Conservation (phyloP, 2,113 vertebrate species). For the Tamias sibiricus region DNA sequence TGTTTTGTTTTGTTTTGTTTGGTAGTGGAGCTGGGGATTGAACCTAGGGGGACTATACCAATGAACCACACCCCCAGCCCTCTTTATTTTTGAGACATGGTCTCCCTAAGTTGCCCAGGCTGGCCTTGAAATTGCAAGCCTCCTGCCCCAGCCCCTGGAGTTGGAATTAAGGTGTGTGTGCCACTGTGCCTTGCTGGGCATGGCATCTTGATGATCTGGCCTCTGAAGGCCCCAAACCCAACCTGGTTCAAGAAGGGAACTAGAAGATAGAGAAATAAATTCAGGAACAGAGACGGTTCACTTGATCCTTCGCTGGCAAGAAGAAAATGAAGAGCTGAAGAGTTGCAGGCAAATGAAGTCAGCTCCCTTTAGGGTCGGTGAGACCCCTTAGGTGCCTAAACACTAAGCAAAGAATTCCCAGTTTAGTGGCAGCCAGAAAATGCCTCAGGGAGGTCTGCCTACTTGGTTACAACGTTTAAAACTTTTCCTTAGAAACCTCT, state of each 20-base stretch:
- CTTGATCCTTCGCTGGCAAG: background rate
- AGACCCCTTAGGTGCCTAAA: too few relatives aligned
- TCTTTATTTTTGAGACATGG: too few relatives aligned
- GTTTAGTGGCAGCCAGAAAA: background rate
- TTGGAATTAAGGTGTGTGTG: too few relatives aligned
- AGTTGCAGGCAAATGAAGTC: background rate
- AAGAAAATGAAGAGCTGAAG: background rate
- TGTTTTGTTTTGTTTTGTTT: too few relatives aligned
- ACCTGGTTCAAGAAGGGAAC: background rate
- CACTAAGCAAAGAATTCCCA: background rate
- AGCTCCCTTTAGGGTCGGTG: background rate
- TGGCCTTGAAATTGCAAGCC: too few relatives aligned
- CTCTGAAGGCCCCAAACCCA: background rate
- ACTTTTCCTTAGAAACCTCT: background rate
- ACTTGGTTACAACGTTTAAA: too few relatives aligned
- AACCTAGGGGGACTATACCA: too few relatives aligned
- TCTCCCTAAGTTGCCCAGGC: too few relatives aligned
- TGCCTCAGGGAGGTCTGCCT: background rate
- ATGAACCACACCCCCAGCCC: too few relatives aligned
- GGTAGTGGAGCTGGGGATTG: too few relatives aligned
- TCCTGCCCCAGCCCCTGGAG: too few relatives aligned
- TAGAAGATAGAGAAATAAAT: background rate
- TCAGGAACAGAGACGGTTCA: too few relatives aligned
- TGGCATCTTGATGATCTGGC: background rate
- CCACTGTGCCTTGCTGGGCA: background rate